Evolutionary conservation across 1,140 invertebrate genomes (phyloP), one percentile per base, ranked within the genome.

Genomic region (Drosophila orosa): DNA sequence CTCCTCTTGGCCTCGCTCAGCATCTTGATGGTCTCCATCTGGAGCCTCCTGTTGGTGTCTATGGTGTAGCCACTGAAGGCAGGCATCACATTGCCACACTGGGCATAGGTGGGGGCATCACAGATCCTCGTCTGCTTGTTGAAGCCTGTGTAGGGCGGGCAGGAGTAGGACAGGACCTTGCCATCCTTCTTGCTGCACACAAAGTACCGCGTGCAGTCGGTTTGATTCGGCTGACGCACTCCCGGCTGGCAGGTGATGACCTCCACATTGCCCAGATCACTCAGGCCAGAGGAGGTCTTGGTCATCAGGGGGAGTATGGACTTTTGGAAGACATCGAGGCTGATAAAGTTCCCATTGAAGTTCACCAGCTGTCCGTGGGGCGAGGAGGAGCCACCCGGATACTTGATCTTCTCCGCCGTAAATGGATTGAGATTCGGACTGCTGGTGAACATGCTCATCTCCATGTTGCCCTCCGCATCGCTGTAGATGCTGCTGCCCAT

Each of bases 191-290:
- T 92, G 58, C 92, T 92, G 60, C 93, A 94, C 0, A 91, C 92
- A 58, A 93, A 94, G 63, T 94, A 94, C n/a, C 90, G 93, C 0
- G 82, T 92, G 45, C 93, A 94, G 54, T 93, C 92, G 0, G 93
- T 93, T 15, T 54, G 61, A 80, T 94, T 93, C 4, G 93, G 90
- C 31, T 93, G 87, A 5, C 93, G 89, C n/a, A 93, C 77, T 3
- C 92, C 92, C 22, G 86, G 78, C 39, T 87, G 91, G 52, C 93
- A 94, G 10, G 92, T 92, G 39, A 93, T 86, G 5, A 93, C 67
- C 31, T 90, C 92, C 15, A 93, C 78, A 15, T 92, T 91, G 3
- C 74, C 71, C 27, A 91, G 66, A 6, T 89, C 74, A 6, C 65
- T 71, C 2, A 84, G 5, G 0, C 63, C 61, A 0, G 54, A 5